Base-by-base conservation (phyloP, 2,888 invertebrate genomes). In the Apomyelois bistriatella region DNA sequence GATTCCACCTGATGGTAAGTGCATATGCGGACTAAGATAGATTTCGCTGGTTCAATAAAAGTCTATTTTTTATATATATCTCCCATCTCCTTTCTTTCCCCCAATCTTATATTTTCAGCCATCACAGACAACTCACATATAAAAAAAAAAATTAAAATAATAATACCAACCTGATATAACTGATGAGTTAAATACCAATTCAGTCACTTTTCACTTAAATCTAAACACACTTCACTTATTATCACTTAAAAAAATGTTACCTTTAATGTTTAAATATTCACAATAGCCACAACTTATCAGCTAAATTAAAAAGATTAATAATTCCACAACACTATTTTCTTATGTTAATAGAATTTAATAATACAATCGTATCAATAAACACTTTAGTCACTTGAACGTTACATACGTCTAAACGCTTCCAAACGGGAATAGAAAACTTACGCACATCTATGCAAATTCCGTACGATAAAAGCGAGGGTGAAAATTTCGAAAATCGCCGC, bases 401-500 rank as follows among this genome's bases (percentile, higher is more conserved):
- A n/a, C n/a, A 10, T 36, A 43, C 43, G n/a, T 38, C 16, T 16
- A 10, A 12, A 41, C 13, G 37, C 37, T 53, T 48, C 56, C 56
- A 32, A 56, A 55, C 42, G 46, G 50, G 66, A 69, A 61, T 68
- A 70, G 53, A 56, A 70, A 71, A 72, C 64, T 68, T 65, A 64
- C 60, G 57, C 55, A 53, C 59, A 40, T 16, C 61, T 61, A 67
- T 66, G 62, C 62, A 67, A 64, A 71, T 64, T 64, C 55, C 58
- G 65, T 64, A 64, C 70, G 57, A 57, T 63, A 53, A 56, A 52
- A 66, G 61, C 61, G 64, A 62, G 64, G 58, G 67, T 57, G 56
- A 58, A 70, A 70, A 66, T 58, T 65, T 66, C 60, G 56, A 58
- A 70, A 70, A 66, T 58, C 66, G 66, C 60, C 59, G 30, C 57